phyloP scores from a whole-genome alignment of 2,113 vertebrate species.

The Melanerpes formicivorus region DNA sequence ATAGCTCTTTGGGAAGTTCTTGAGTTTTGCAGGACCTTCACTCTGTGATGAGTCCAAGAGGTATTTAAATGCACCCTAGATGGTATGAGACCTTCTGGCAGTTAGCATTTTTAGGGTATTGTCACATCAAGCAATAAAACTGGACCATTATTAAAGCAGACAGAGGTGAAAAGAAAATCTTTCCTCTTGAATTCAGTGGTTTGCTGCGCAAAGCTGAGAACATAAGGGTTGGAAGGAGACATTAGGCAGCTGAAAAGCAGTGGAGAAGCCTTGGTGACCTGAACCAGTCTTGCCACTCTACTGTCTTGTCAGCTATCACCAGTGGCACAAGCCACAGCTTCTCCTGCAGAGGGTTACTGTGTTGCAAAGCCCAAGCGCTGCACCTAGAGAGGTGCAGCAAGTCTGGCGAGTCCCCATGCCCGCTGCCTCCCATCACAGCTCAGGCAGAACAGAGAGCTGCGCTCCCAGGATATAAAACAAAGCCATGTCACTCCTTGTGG shows the following conservation, averaged over 20 bases:
- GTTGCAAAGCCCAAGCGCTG: background rate
- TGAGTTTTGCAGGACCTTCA: background rate
- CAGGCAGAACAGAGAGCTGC: background rate
- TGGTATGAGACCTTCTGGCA: background rate
- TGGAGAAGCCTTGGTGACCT: background rate
- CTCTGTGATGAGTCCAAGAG: background rate
- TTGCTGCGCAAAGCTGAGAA: background rate
- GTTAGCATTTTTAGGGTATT: background rate
- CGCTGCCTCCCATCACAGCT: background rate
- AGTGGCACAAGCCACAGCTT: background rate
- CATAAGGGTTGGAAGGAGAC: background rate
- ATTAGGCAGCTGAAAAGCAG: background rate
- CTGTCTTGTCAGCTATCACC: background rate
- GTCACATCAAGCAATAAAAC: background rate
- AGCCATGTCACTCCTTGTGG: conserved; percentile 39
- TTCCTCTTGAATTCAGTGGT: background rate
- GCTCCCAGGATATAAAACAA: conserved; percentile 33
- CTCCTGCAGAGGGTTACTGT: background rate
- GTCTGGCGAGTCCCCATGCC: background rate
- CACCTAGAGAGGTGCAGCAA: background rate
- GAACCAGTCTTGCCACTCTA: background rate
- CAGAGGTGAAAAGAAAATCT: background rate
- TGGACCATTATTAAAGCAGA: background rate
- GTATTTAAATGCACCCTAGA: background rate
- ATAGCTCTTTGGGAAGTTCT: background rate